Evolutionary conservation across 2,113 vertebrate species (phyloP), one percentile per base, ranked within the genome.

Genomic region (Guaruba guarouba): DNA sequence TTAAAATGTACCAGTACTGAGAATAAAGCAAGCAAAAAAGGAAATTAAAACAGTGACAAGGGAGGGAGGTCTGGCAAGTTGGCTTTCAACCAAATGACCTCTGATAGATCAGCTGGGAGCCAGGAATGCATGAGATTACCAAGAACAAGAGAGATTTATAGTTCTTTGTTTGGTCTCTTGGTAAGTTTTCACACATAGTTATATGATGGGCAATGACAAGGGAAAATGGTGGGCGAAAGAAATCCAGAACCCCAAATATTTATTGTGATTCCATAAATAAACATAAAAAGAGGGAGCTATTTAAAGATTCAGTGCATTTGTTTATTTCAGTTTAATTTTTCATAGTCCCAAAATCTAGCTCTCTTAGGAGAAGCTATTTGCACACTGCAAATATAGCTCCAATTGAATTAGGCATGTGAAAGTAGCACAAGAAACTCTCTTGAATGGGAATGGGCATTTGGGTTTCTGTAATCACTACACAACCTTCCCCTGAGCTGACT

Each of bases 81-180:
- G 96, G 97, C 96, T 96, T 95, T 95, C 91, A 94, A 96, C 96
- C 97, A 97, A 95, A 95, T 95, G 98, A 96, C 97, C 97, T 97
- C 90, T 86, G 94, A 80, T 91, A 92, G 96, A 96, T 97, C 97
- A 94, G 93, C 73, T 66, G 97, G 95, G 97, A 96, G 90, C 77
- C 91, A 88, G 95, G 85, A 86, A 94, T 73, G 51, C 79, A 46
- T 39, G 92, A 94, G 94, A 95, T 88, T 89, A 96, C 92, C 77
- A 81, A 81, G 90, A 94, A 91, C 54, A 81, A 48, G 62, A 81
- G 92, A 96, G 95, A 97, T 97, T 97, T 97, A 97, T 92, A 80
- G 96, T 74, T 94, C 96, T 96, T 97, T 95, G 92, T 96, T 97
- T 95, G 95, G 93, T 95, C 86, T 89, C 95, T 94, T 92, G 90